These are phyloP conservation scores for Trogon surrucura DNA, from an alignment of 2,113 vertebrate species.

Conservation along the genomic window DNA sequence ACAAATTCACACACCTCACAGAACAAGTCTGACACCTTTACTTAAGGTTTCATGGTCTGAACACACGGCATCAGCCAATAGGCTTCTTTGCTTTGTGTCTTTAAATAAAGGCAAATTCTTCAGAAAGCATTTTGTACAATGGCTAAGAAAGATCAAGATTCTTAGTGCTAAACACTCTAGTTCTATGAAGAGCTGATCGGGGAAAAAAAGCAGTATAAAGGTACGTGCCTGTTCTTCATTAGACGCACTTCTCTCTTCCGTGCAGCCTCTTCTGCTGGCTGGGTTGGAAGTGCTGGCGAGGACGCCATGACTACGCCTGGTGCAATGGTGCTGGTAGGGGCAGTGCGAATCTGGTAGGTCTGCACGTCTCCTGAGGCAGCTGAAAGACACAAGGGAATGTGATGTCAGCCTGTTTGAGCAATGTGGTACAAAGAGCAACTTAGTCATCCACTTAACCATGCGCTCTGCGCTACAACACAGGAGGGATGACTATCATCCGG, in stretches of 20 bases:
- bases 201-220: neutral
- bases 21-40: neutral
- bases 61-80: neutral
- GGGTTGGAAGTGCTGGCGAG: slow-evolving; percentile 87
- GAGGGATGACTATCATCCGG: neutral
- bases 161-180: neutral
- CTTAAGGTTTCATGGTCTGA: neutral
- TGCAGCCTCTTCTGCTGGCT: slow-evolving; percentile 91
- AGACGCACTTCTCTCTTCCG: slow-evolving; percentile 97
- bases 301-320: slow-evolving; percentile 95
- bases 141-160: neutral
- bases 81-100: neutral
- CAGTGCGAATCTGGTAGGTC: slow-evolving; percentile 97
- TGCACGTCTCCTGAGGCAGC: slow-evolving; percentile 97
- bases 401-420: neutral
- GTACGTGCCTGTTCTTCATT: slow-evolving; percentile 96
- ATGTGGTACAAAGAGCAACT: neutral
- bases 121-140: neutral
- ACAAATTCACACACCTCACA: neutral
- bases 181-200: neutral
- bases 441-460: neutral
- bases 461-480: neutral
- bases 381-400: slow-evolving; percentile 26
- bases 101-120: neutral
- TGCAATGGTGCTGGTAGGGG: slow-evolving; percentile 91